Evolutionary conservation across 2,888 invertebrate species (phyloP).

Genomic region (Xestia c-nigrum): DNA sequence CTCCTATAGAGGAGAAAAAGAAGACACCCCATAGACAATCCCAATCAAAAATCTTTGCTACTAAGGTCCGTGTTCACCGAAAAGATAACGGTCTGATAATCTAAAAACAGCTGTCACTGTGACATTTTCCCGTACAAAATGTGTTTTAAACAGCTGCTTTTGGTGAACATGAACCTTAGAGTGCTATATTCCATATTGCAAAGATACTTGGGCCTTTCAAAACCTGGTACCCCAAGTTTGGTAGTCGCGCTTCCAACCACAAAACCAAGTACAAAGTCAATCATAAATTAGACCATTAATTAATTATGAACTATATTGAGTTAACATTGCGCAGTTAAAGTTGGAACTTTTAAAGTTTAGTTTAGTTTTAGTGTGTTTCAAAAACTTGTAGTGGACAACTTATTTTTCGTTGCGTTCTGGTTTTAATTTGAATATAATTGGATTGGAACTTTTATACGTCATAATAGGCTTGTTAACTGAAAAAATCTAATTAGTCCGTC

Average conservation of each 20-base stretch:
- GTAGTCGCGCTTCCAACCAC: not conserved
- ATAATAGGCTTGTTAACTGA: too few relatives aligned
- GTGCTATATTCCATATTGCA: too few relatives aligned
- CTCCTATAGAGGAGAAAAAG: not conserved
- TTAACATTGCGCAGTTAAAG: constrained; percentile 7
- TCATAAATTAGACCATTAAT: constrained; percentile 38
- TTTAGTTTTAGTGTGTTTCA: constrained; percentile 19
- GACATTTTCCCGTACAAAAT: too few relatives aligned
- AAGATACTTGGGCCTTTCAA: not conserved
- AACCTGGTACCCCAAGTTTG: fast-evolving
- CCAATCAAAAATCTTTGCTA: too few relatives aligned
- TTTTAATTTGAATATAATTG: constrained; percentile 37
- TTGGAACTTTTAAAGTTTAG: constrained; percentile 26
- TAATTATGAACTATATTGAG: constrained; percentile 15
- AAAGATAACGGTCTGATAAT: too few relatives aligned
- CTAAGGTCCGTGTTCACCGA: too few relatives aligned
- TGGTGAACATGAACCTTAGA: too few relatives aligned
- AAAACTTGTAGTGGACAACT: constrained; percentile 3
- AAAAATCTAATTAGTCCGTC: too few relatives aligned
- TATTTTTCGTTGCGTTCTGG: not conserved
- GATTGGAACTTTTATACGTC: not conserved
- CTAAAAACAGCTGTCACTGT: too few relatives aligned
- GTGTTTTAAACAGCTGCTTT: too few relatives aligned
- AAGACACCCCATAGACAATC: not conserved
- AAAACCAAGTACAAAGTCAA: not conserved